Evolutionary conservation across 2,113 vertebrate genomes (phyloP), one percentile per base, ranked within the genome.

Genomic region (Anthoscopus minutus): DNA sequence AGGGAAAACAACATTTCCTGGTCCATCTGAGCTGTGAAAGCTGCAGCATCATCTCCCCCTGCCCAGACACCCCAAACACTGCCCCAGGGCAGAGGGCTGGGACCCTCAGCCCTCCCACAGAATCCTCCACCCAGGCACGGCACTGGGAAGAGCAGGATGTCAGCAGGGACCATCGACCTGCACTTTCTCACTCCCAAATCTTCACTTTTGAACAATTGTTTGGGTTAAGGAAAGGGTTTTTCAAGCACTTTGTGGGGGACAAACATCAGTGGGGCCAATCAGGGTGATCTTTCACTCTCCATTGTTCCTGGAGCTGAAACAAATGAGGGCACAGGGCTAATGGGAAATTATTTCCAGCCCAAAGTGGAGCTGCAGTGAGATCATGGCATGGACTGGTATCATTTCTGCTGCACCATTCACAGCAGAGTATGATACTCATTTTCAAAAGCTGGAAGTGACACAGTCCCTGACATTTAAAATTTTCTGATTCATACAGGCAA

Each of bases 161-260:
- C 69, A 28, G 37, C 38, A 6, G 19, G n/a, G 1, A 4, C 33
- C 85, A 58, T 7, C 0, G 0, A 38, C 44, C 74, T 60, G 22
- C 3, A 2, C 18, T 2, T 11, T 0, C 4, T 31, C 70, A 11
- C 22, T 64, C 62, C 45, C 62, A 17, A 25, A 44, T 0, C 5
- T 1, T 16, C 54, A n/a, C 2, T n/a, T 30, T 0, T 2, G 1
- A 65, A 50, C 15, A 20, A 25, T 0, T 8, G 1, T 8, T 3
- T 20, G 65, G 48, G 61, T 7, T n/a, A 12, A 64, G 81, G 48
- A 71, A 58, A 50, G 13, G 10, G 2, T 2, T 86, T 54, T 56
- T 5, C n/a, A 30, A 35, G 51, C 23, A 10, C 7, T 80, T 37
- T 38, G 15, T 23, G 17, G 0, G 11, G 86, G 50, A 66, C 64